These are phyloP conservation scores for Scolanthus callimorphus DNA, from an alignment of 92 coral and sea anemone genomes.

Conservation along the genomic window DNA sequence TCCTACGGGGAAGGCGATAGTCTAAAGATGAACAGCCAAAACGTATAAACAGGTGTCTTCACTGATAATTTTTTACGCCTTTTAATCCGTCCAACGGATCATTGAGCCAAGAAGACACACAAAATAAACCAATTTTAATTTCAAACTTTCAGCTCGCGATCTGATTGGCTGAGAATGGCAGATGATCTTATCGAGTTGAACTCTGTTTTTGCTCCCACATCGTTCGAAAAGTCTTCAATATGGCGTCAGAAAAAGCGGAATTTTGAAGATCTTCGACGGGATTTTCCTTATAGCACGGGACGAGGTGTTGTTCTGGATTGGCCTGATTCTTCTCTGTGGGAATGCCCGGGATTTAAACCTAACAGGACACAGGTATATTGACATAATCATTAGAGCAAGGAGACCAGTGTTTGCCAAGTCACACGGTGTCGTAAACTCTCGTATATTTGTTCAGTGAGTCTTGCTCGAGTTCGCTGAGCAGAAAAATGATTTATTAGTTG, in stretches of 20 bases:
- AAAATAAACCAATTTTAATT: neutral
- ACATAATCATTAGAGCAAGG: too few species aligned
- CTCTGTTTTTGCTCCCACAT: neutral
- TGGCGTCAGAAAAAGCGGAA: constrained; percentile 21
- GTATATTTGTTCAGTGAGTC: too few species aligned
- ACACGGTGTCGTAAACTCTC: too few species aligned
- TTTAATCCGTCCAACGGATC: constrained; percentile 16
- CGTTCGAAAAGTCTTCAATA: constrained; percentile 3
- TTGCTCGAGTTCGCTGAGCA: too few species aligned
- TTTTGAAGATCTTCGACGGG: neutral
- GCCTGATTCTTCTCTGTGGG: too few species aligned
- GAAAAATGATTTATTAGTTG: too few species aligned
- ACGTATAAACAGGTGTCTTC: neutral
- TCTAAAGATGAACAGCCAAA: too few species aligned
- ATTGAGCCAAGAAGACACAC: constrained; percentile 5
- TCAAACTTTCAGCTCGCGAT: neutral
- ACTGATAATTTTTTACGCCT: neutral
- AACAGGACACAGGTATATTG: neutral
- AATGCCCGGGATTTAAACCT: neutral
- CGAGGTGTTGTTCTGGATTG: constrained; percentile 6
- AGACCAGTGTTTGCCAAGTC: too few species aligned
- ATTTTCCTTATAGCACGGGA: neutral
- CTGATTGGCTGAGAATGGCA: constrained; percentile 25
- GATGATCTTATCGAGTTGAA: constrained; percentile 35
- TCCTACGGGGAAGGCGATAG: too few species aligned